Percentiles rank a stretch among this genome's conserved stretches.
These are phyloP conservation scores for Tridacna crocea DNA, from an alignment of 2,888 invertebrate species.

Conservation along the genomic window DNA sequence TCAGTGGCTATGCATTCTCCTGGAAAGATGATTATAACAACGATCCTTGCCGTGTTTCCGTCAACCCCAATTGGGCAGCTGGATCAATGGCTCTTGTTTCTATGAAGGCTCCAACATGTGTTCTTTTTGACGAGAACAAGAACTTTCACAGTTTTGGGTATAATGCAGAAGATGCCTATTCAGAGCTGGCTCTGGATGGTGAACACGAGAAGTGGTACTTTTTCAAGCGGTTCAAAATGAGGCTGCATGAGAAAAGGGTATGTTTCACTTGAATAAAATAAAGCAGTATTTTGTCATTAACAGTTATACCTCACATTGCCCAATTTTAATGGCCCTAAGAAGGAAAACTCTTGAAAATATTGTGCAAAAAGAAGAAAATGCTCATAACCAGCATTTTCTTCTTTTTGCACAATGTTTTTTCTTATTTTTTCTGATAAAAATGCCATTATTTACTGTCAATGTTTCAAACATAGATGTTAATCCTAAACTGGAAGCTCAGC, in stretches of 20 bases:
- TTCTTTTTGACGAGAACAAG: conserved; percentile 40
- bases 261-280: neutral
- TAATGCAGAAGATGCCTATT: conserved; percentile 46
- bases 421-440: no score
- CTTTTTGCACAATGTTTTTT: no score
- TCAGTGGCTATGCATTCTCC: conserved; percentile 61
- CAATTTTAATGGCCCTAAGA: no score
- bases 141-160: conserved; percentile 55
- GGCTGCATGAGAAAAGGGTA: conserved; percentile 44
- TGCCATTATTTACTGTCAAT: no score
- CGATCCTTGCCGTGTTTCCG: conserved; percentile 22
- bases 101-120: conserved; percentile 41
- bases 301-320: neutral
- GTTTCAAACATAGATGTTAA: no score
- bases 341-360: no score
- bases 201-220: conserved; percentile 47
- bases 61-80: conserved; percentile 25
- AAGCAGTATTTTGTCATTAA: neutral
- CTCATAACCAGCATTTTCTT: no score
- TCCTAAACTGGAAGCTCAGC: no score
- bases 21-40: conserved; percentile 35
- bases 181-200: conserved; percentile 41
- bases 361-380: no score
- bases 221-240: conserved; percentile 53
- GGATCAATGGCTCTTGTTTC: conserved; percentile 31